Evolutionary conservation across 2,113 vertebrate species (phyloP), one percentile per base, ranked within the genome.

Genomic region (Ictidomys tridecemlineatus): DNA sequence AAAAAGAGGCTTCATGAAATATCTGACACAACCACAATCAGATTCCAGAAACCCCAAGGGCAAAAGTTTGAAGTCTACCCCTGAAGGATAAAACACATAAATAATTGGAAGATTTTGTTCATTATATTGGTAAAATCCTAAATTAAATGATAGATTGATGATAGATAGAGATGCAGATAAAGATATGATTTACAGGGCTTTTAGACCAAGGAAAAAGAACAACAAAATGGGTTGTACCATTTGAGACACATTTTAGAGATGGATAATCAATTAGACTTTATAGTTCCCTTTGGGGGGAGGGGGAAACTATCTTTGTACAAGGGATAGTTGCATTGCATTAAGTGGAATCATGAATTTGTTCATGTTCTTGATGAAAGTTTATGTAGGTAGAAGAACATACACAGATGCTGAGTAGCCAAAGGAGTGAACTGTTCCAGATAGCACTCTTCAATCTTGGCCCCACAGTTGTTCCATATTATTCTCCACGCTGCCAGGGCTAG

Each of bases 21-120:
- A 82, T 74, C 56, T 78, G 56, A 39, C 39, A 51, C n/a, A 83
- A 83, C 8, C 30, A 73, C 14, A 67, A 53, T 78, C 24, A 77
- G 32, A 63, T 42, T 84, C 53, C 42, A 30, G 13, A 32, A 94
- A 76, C 34, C 45, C 48, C 30, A 56, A 24, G 53, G 26, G 18
- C 32, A 96, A 93, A 89, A 53, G 26, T 56, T 84, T 77, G 93
- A 76, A 42, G 5, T 72, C 37, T 89, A 74, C 30, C 61, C 69
- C 85, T 83, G 63, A 85, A 86, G 8, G 30, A 63, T 53, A 63
- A 1, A 88, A n/a, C 5, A 74, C 16, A 51, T 69, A 94, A 93
- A 77, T 89, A 76, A 93, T 76, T 63, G 42, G 13, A 87, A 67
- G 37, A n/a, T 87, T 78, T 86, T 86, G 2, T 67, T 90, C 14